Base-by-base conservation (phyloP, 2,113 vertebrate species). In the Alligator mississippiensis region DNA sequence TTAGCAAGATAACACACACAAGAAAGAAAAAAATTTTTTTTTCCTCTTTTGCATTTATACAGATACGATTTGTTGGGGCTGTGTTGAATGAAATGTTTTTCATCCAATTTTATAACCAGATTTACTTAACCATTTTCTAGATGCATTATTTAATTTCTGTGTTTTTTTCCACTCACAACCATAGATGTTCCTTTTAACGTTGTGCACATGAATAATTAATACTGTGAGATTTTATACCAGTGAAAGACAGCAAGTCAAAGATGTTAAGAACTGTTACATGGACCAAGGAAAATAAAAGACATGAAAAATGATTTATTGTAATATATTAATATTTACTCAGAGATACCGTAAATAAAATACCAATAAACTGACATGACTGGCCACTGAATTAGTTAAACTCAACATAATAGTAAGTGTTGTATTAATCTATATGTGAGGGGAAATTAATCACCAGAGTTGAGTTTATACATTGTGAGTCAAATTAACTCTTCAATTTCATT, bases 151-250 rank as follows among this genome's bases (percentile, higher is more conserved):
- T 77, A 85, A 47, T 1, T 76, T 58, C 11, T 24, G 3, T 77
- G 11, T 80, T 9, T 8, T 9, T 54, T 13, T 34, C 3, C 54
- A 13, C 3, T 10, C 19, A 66, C 0, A 66, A 13, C 0, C n/a
- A 5, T 24, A 85, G 5, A 66, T 10, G 4, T 66, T 27, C 8
- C 4, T 94, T 30, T 38, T 87, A 28, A 47, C 63, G 91, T 79
- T 66, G 4, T 58, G 6, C 17, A 17, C 6, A 6, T 24, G 2
- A 1, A 47, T 68, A 84, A 84, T 14, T 28, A 13, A 38, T 38
- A 21, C 18, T 8, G 10, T 34, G 9, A 16, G 34, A 11, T 57
- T 87, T 47, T 62, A 82, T 93, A 15, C 2, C 75, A n/a, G 38
- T 59, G 59, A 81, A 28, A 21, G 59, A 19, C 2, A 79, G 3